Evolutionary conservation across 1,140 invertebrate genomes (phyloP).

Genomic region (Prorops nasuta): DNA sequence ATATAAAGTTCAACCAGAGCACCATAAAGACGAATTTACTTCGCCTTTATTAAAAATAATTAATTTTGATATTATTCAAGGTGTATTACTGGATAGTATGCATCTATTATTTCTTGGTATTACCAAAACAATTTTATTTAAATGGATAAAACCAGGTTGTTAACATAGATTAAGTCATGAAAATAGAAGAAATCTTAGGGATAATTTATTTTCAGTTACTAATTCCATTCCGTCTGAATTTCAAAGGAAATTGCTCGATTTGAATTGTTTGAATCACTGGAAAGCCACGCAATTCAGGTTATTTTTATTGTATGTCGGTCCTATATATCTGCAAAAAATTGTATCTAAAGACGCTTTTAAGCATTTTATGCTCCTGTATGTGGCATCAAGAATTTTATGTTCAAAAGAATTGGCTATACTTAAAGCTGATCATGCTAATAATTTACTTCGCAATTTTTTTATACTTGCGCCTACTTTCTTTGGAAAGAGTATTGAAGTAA

Average conservation of each 20-base stretch:
- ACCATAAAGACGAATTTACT: constrained; percentile 10
- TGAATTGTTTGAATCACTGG: constrained; percentile 16
- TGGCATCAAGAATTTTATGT: constrained; percentile 19
- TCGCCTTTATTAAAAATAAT: constrained; percentile 13
- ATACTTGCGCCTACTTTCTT: constrained; percentile 22
- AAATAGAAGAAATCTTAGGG: constrained; percentile 3
- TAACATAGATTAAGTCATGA: constrained; percentile 6
- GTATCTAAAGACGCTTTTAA: constrained; percentile 12
- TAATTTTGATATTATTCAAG: constrained; percentile 14
- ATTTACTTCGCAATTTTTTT: constrained; percentile 26
- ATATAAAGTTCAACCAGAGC: constrained; percentile 12
- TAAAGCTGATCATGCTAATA: constrained; percentile 16
- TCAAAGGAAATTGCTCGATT: constrained; percentile 23
- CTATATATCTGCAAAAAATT: constrained; percentile 16
- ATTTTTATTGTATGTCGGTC: constrained; percentile 22
- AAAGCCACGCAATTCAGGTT: constrained; percentile 26
- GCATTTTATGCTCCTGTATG: constrained; percentile 29
- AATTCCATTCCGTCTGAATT: constrained; percentile 16
- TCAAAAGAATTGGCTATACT: constrained; percentile 10
- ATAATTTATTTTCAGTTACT: constrained; percentile 7
- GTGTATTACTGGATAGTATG: constrained; percentile 15
- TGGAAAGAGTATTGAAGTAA: constrained; percentile 16
- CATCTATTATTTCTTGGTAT: constrained; percentile 18
- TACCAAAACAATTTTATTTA: constrained; percentile 18
- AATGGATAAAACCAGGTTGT: constrained; percentile 13